Conservation (phyloP, 2,113 vertebrate genomes). For the Shinisaurus crocodilurus region DNA sequence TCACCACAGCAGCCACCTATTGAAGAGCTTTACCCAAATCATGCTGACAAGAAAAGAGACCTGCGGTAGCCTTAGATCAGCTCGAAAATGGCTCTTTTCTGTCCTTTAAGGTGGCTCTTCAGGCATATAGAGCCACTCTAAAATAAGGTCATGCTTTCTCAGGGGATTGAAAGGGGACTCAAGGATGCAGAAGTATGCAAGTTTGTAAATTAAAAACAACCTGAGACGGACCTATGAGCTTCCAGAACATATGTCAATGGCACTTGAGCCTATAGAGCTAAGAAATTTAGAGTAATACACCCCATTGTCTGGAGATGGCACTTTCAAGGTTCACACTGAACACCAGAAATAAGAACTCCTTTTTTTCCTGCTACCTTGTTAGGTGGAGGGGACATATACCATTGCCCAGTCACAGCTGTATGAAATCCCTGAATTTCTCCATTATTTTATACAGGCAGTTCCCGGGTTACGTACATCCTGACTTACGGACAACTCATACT, state of each 20-base stretch:
- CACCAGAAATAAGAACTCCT: not conserved
- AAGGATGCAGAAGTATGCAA: not conserved
- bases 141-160: not conserved
- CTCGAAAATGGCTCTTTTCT: not conserved
- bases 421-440: not conserved
- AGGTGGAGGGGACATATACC: not conserved
- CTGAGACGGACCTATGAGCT: not conserved
- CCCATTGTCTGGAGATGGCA: not conserved
- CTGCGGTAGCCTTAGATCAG: not conserved
- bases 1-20: not conserved
- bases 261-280: not conserved
- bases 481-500: too few species aligned
- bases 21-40: conserved; percentile 1
- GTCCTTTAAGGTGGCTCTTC: not conserved
- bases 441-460: not conserved
- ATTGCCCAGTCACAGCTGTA: not conserved
- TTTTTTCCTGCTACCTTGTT: not conserved
- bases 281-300: not conserved
- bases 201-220: not conserved
- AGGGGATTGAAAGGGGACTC: not conserved
- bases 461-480: too few species aligned
- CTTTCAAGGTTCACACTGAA: not conserved
- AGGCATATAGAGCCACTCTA: not conserved
- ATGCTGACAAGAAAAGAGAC: not conserved
- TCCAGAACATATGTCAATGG: not conserved